Percentiles rank a stretch among this genome's conserved stretches.
Evolutionary conservation across 2,113 vertebrate genomes (phyloP).

Genomic region (Suncus etruscus): DNA sequence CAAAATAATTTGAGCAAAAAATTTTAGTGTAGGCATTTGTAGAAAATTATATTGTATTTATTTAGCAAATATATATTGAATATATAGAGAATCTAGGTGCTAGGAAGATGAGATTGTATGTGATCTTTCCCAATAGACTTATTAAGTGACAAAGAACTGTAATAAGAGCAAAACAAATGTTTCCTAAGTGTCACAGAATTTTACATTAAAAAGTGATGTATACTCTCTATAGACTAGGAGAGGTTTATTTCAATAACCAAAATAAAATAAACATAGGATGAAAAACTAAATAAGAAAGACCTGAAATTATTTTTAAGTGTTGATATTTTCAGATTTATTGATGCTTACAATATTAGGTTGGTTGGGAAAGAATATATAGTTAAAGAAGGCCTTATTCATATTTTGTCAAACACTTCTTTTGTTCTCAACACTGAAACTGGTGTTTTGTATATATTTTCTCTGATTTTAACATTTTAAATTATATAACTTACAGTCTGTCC

Average conservation of each 20-base stretch:
- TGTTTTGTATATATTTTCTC: constrained; percentile 30
- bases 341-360: neutral
- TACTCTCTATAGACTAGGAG: neutral
- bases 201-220: neutral
- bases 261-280: neutral
- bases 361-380: neutral
- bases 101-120: neutral
- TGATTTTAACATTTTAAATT: constrained; percentile 9
- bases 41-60: neutral
- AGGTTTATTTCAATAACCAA: neutral
- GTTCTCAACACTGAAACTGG: neutral
- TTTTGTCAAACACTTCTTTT: neutral
- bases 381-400: neutral
- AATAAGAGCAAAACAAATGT: neutral
- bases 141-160: neutral
- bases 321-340: constrained; percentile 22
- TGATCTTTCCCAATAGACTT: neutral
- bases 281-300: neutral
- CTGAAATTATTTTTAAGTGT: neutral
- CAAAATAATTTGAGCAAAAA: neutral
- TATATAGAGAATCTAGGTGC: neutral
- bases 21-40: neutral
- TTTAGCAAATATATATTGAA: constrained; percentile 30
- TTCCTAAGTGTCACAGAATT: constrained; percentile 6
- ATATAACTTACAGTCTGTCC: no score